These are phyloP conservation scores for Oxyteleia sp. DNA, from an alignment of 2,888 invertebrate genomes.

Conservation along the genomic window DNA sequence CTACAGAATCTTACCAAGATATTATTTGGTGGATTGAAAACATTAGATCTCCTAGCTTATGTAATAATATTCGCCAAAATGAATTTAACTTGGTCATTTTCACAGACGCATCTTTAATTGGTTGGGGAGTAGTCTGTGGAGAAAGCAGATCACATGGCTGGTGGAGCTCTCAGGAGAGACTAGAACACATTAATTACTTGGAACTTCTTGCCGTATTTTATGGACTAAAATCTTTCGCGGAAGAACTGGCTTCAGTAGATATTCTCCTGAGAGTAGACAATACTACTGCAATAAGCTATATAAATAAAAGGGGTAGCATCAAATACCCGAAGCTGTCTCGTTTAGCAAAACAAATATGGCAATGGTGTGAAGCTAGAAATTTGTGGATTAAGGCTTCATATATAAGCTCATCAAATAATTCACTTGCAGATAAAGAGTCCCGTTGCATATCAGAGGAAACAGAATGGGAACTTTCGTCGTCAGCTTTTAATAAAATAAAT, in stretches of 20 bases:
- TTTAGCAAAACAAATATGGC: slow-evolving; percentile 10
- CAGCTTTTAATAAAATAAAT: not conserved
- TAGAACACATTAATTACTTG: slow-evolving; percentile 18
- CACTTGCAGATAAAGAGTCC: slow-evolving; percentile 19
- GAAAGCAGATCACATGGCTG: not conserved
- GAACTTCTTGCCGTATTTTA: slow-evolving; percentile 12
- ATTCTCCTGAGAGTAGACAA: slow-evolving; percentile 19
- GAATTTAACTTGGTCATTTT: not conserved
- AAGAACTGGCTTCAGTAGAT: not conserved
- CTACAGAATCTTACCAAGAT: not conserved
- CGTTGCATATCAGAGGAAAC: slow-evolving; percentile 10
- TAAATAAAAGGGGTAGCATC: not conserved
- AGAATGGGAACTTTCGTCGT: not conserved
- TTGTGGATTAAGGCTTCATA: slow-evolving; percentile 31
- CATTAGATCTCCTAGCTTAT: not conserved
- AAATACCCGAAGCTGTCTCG: not conserved
- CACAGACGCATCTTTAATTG: slow-evolving; percentile 1
- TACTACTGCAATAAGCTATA: slow-evolving; percentile 13
- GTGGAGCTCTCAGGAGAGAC: not conserved
- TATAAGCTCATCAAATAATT: slow-evolving; percentile 27
- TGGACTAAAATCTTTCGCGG: slow-evolving; percentile 14
- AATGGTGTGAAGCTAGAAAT: slow-evolving; percentile 29
- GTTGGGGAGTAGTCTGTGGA: not conserved
- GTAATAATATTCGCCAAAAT: not conserved
- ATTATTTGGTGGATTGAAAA: slow-evolving; percentile 1